Evolutionary conservation across 2,888 invertebrate genomes (phyloP), one percentile per base, ranked within the genome.

Genomic region (Acrobasis suavella): DNA sequence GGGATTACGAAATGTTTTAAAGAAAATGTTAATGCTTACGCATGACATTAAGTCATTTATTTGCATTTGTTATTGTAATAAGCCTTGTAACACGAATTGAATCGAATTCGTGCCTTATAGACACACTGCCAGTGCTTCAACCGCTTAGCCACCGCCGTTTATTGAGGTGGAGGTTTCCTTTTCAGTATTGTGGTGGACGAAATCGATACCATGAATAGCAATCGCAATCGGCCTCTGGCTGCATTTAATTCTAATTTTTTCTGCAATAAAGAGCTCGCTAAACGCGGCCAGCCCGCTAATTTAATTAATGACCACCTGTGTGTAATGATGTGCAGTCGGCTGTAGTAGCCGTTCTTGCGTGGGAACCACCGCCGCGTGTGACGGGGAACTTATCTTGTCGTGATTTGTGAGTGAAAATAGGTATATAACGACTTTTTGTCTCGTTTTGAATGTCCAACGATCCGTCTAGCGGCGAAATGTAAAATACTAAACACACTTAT

Each of bases 231-330:
- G 46, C 46, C 46, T 46, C 14, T n/a, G 12, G 14, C 46, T n/a
- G n/a, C 46, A 46, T n/a, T 46, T 46, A 46, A n/a, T 2, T n/a
- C 3, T 32, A 32, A n/a, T 42, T 55, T 56, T 14, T 56, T 56
- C 17, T 17, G 56, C 17, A 56, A 46, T 56, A 39, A 56, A 56
- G 42, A 14, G 56, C 12, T 46, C 42, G 56, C 22, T 56, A 22
- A 56, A 56, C 56, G 56, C 42, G 56, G 56, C 56, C 56, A 17
- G 42, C 49, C 52, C 51, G 59, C 65, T 69, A 69, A 70, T 69
- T 70, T 69, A 67, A 70, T 70, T 70, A 70, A 70, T 67, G 65
- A 69, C 63, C 65, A 67, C 63, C 68, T 67, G 70, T 64, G 65
- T 51, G 62, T 66, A 67, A 67, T 62, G 62, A 60, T 62, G 64